Conservation (phyloP, 2,888 invertebrate species). For the Actias luna region DNA sequence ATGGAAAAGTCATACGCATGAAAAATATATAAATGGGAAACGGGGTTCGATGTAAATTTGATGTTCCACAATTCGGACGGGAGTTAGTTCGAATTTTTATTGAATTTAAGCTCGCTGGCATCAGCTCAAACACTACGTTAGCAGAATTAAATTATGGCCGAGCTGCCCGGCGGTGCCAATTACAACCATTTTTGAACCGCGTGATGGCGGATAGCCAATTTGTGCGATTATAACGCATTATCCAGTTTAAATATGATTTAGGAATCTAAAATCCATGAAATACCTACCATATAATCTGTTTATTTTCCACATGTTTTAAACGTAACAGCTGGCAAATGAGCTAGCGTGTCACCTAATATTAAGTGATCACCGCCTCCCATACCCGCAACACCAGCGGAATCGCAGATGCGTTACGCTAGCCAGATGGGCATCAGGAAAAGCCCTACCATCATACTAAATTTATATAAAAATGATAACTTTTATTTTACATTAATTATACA, state of each 20-base stretch:
- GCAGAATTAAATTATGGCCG: slow-evolving; percentile 75
- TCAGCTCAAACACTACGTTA: slow-evolving; percentile 75
- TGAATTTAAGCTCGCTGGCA: slow-evolving; percentile 69
- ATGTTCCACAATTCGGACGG: slow-evolving; percentile 45
- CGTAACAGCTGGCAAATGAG: too few relatives aligned
- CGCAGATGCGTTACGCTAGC: too few relatives aligned
- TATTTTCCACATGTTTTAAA: too few relatives aligned
- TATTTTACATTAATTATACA: too few relatives aligned
- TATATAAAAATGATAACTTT: too few relatives aligned
- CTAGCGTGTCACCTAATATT: too few relatives aligned
- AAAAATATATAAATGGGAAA: background rate
- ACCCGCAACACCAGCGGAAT: too few relatives aligned
- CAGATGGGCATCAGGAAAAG: too few relatives aligned
- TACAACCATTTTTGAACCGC: slow-evolving; percentile 74
- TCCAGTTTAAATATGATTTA: background rate
- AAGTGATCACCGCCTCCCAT: too few relatives aligned
- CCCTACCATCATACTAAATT: too few relatives aligned
- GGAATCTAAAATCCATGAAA: background rate
- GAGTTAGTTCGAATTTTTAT: slow-evolving; percentile 62
- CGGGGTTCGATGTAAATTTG: slow-evolving; percentile 45
- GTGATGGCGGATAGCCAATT: slow-evolving; percentile 72
- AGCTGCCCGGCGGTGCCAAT: slow-evolving; percentile 69
- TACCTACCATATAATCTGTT: too few relatives aligned
- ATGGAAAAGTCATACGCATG: background rate
- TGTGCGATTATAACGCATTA: slow-evolving; percentile 47